phyloP scores from a whole-genome alignment of 2,888 invertebrate genomes.

The Orthosia gothica region DNA sequence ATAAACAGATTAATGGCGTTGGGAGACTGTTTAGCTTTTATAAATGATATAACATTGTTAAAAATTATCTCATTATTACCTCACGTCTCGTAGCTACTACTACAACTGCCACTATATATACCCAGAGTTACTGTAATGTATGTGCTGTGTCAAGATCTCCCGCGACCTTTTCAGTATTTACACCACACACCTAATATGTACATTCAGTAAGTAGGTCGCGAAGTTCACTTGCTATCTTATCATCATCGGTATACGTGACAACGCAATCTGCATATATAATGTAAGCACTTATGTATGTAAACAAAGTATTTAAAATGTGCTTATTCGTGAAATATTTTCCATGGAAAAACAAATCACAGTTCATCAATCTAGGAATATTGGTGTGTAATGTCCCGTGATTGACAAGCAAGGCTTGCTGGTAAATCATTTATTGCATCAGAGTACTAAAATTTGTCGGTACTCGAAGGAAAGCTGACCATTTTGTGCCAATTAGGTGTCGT shows the following conservation, averaged over 20 bases:
- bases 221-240: slow-evolving; percentile 69
- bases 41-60: too few relatives aligned
- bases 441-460: slow-evolving; percentile 10
- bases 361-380: background rate
- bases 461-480: slow-evolving; percentile 23
- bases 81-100: too few relatives aligned
- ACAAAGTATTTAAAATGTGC: slow-evolving; percentile 20
- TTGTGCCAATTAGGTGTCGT: slow-evolving; percentile 33
- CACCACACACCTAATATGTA: slow-evolving; percentile 54
- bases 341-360: background rate
- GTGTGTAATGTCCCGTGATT: too few relatives aligned
- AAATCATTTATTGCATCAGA: slow-evolving; percentile 16
- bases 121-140: too few relatives aligned
- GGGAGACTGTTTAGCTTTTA: too few relatives aligned
- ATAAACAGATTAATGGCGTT: too few relatives aligned
- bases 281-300: slow-evolving; percentile 12
- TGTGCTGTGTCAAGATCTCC: background rate
- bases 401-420: background rate
- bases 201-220: slow-evolving; percentile 70
- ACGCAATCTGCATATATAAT: slow-evolving; percentile 56
- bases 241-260: slow-evolving; percentile 68
- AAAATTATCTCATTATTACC: too few relatives aligned
- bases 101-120: too few relatives aligned
- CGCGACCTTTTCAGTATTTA: slow-evolving; percentile 42
- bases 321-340: slow-evolving; percentile 6